Conservation (phyloP, 2,888 invertebrate genomes). For the Hetaerina titia region DNA sequence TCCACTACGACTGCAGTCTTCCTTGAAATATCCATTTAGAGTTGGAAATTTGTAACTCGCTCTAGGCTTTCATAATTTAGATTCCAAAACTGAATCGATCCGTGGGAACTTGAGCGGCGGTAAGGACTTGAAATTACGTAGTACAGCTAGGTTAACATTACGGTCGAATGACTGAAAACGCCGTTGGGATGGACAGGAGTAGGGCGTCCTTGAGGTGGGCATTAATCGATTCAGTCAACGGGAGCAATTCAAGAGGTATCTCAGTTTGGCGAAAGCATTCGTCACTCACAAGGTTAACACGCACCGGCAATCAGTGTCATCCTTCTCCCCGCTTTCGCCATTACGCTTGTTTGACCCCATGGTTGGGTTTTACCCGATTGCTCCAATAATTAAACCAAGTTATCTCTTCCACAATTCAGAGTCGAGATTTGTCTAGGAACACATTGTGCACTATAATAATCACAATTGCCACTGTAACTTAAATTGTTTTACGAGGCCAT, state of each 20-base stretch:
- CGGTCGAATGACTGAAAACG: neutral
- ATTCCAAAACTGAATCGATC: neutral
- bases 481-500: too few species aligned
- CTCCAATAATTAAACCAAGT: too few species aligned
- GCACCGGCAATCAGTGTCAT: too few species aligned
- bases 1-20: too few species aligned
- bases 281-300: neutral
- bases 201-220: neutral
- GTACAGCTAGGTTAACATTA: neutral
- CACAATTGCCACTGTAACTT: too few species aligned
- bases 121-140: neutral
- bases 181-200: neutral
- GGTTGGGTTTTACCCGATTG: too few species aligned
- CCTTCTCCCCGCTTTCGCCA: too few species aligned
- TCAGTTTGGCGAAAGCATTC: neutral
- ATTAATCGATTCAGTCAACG: neutral
- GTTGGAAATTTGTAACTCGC: neutral
- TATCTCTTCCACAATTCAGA: too few species aligned
- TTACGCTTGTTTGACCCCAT: too few species aligned
- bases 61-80: neutral
- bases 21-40: neutral
- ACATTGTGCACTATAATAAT: too few species aligned
- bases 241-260: neutral
- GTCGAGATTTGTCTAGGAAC: too few species aligned
- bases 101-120: neutral